phyloP scores from a whole-genome alignment of 2,797 vertebrate genomes.

The Synanceia verrucosa region DNA sequence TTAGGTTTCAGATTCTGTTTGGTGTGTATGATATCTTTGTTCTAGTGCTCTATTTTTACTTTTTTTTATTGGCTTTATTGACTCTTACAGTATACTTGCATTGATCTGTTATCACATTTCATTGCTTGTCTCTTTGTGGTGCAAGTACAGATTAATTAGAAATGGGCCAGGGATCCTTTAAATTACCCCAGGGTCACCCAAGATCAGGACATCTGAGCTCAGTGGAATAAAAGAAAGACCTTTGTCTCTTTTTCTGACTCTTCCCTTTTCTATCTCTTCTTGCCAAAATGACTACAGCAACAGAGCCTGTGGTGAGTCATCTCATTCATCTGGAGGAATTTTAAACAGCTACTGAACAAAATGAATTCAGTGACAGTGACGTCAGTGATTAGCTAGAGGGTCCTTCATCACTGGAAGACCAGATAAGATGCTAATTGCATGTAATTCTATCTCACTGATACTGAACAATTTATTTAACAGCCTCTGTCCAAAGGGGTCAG shows the following conservation, averaged over 20 bases:
- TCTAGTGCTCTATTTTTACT: neutral
- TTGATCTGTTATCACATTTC: neutral
- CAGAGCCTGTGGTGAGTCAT: slow-evolving; percentile 23
- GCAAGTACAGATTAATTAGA: neutral
- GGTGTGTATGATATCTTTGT: neutral
- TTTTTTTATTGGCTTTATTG: neutral
- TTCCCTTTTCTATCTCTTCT: neutral
- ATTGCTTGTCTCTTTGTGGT: neutral
- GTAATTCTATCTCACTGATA: neutral
- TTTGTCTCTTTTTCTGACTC: neutral
- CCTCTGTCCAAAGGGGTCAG: neutral
- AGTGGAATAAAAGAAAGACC: neutral
- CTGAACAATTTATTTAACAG: neutral
- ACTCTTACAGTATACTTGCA: neutral
- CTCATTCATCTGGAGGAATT: slow-evolving; percentile 26
- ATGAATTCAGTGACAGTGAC: slow-evolving; percentile 15
- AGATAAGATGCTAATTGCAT: no score
- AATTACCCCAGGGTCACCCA: neutral
- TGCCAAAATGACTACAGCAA: slow-evolving; percentile 13
- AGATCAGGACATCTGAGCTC: neutral
- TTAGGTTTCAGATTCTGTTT: neutral
- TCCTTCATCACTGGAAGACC: neutral
- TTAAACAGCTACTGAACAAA: slow-evolving; percentile 5
- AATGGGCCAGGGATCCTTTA: neutral
- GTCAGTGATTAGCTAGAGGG: neutral